Evolutionary conservation across 2,888 invertebrate genomes (phyloP).

Genomic region (Lithodes maja): DNA sequence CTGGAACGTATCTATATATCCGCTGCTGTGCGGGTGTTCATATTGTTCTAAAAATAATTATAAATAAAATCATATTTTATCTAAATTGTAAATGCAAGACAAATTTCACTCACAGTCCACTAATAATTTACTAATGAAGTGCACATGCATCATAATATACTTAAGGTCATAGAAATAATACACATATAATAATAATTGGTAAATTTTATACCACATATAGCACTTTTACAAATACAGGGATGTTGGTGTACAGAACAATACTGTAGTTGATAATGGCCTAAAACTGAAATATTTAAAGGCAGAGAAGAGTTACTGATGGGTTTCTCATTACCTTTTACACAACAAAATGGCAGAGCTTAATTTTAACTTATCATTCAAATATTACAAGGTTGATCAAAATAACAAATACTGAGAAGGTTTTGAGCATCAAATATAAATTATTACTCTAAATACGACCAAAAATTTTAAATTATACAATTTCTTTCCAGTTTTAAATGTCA

Average conservation of each 20-base stretch:
- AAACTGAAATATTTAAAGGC: constrained; percentile 45
- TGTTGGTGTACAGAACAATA: constrained; percentile 59
- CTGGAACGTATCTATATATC: too few species aligned
- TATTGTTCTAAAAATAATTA: too few species aligned
- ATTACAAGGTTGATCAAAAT: constrained; percentile 38
- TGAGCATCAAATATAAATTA: constrained; percentile 64
- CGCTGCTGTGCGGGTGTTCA: too few species aligned
- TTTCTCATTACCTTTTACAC: constrained; percentile 23
- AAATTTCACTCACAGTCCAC: too few species aligned
- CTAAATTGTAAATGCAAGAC: too few species aligned
- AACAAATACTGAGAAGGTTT: constrained; percentile 36
- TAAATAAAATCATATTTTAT: too few species aligned
- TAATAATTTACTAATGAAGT: too few species aligned
- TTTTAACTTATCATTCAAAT: constrained; percentile 26
- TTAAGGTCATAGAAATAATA: too few species aligned
- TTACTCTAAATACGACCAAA: constrained; percentile 30
- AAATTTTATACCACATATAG: constrained; percentile 66
- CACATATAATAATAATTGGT: constrained; percentile 38
- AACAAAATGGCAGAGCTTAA: constrained; percentile 26
- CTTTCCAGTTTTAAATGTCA: constrained; percentile 38
- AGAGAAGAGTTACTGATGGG: constrained; percentile 1
- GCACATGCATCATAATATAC: too few species aligned
- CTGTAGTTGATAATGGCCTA: constrained; percentile 51
- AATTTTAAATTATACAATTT: constrained; percentile 31
- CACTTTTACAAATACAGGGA: constrained; percentile 61